Evolutionary conservation across 2,888 invertebrate genomes (phyloP), one percentile per base, ranked within the genome.

Genomic region (Amphimallon solstitiale): DNA sequence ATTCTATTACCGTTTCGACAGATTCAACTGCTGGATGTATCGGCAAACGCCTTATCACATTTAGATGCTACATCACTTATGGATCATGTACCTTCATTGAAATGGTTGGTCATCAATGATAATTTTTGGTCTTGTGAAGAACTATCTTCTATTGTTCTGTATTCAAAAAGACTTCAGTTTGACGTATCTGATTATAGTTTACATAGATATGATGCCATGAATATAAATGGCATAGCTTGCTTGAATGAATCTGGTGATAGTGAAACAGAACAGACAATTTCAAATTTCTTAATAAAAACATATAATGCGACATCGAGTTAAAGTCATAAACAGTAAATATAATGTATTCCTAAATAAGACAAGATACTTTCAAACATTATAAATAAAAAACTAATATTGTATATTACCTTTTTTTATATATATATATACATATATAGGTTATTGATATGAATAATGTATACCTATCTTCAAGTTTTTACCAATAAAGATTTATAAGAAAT

Each of bases 151-250:
- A 63, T 78, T 10, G 64, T 81, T 12, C 74, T 72, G 63, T 76
- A 75, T 70, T 76, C 80, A 43, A 78, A 77, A 65, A 71, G 52
- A 10, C 74, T 74, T 17, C 67, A 70, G 35, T 70, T 80, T 9
- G 70, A 72, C 63, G 71, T 74, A 9, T 73, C 78, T 4, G 73
- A 73, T 34, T 77, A 74, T 46, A 66, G 69, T 4, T 63, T 64
- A 23, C 74, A 75, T 5, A 70, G 75, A 38, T 80, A 76, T 68
- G 72, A 78, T 14, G 73, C 78, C 17, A 78, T 76, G 46, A 81
- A 81, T 68, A 74, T 81, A 51, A 76, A 78, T 46, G 81, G 81
- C 0, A 76, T 81, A 48, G 79, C 78, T 40, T 81, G 81, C 65
- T 74, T 75, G 6, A 75, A 79, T 49, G 71, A 1, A 21, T 15